phyloP scores from a whole-genome alignment of 2,888 invertebrate species.

The Trachelus tabidus region DNA sequence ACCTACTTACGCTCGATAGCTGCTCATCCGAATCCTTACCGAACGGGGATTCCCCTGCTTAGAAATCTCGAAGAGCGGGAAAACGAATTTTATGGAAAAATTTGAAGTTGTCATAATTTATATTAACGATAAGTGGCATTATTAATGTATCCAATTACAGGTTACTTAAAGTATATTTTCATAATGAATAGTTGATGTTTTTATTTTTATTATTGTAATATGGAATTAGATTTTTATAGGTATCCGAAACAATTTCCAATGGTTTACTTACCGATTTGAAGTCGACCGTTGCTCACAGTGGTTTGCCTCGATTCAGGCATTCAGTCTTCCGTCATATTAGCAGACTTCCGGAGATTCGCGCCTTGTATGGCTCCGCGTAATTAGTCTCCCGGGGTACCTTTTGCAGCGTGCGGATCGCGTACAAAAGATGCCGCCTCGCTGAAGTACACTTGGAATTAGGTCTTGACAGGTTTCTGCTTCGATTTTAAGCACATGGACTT shows the following conservation, averaged over 20 bases:
- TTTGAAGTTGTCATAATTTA: background rate
- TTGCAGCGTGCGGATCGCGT: constrained; percentile 1
- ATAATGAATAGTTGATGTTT: background rate
- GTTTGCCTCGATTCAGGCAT: constrained; percentile 14
- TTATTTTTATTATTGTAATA: background rate
- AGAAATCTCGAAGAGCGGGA: background rate
- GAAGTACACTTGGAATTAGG: background rate
- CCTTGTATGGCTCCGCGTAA: constrained; percentile 3
- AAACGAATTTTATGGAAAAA: background rate
- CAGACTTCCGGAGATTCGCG: constrained; percentile 10
- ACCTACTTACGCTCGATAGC: constrained; percentile 17
- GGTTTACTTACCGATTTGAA: constrained; percentile 38
- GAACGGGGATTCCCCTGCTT: background rate
- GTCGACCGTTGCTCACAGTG: constrained; percentile 28
- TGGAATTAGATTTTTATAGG: background rate
- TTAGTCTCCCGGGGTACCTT: constrained; percentile 1
- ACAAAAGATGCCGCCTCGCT: constrained; percentile 2
- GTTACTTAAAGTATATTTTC: background rate
- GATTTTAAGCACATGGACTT: background rate
- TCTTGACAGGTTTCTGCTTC: background rate
- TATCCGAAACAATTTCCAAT: background rate
- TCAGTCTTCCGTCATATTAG: constrained; percentile 36
- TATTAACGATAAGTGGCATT: background rate
- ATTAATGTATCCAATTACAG: background rate
- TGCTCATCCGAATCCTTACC: background rate